These are phyloP conservation scores for Cynoglossus semilaevis DNA, from an alignment of 2,113 vertebrate species.

Conservation along the genomic window DNA sequence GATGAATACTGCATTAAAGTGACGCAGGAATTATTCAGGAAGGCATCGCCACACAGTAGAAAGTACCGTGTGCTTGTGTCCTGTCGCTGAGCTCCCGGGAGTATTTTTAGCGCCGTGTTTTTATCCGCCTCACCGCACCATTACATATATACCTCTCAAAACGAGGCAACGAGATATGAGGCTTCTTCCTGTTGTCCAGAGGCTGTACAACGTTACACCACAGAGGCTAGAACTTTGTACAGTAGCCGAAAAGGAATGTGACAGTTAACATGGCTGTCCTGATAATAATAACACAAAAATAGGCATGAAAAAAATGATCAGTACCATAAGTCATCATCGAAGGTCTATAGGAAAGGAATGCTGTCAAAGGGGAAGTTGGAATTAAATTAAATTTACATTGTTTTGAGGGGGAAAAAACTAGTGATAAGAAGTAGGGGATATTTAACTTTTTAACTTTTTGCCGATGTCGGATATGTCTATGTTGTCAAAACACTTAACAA, in stretches of 20 bases:
- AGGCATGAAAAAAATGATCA: too few species aligned
- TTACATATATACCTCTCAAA: conserved; percentile 32
- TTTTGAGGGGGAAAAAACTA: too few species aligned
- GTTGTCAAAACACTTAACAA: too few species aligned
- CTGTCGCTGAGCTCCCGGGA: conserved; percentile 53
- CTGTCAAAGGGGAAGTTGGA: too few species aligned
- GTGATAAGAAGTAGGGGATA: too few species aligned
- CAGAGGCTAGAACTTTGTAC: conserved; percentile 2
- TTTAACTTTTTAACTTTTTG: too few species aligned
- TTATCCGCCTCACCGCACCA: conserved; percentile 39
- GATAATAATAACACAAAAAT: too few species aligned
- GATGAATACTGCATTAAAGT: conserved; percentile 10
- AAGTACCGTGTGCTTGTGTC: too few species aligned
- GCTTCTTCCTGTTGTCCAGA: conserved; percentile 22
- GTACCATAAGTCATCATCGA: too few species aligned
- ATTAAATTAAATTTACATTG: too few species aligned
- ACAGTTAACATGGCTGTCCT: neutral
- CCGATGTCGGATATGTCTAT: too few species aligned
- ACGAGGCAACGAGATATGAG: conserved; percentile 39
- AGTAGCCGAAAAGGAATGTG: neutral
- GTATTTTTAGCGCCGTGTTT: conserved; percentile 65
- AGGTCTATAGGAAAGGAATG: too few species aligned
- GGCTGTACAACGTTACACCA: conserved; percentile 55
- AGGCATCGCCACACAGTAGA: neutral
- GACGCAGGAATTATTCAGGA: conserved; percentile 9